These are phyloP conservation scores for Salvator merianae DNA, from an alignment of 2,113 vertebrate species.

Conservation along the genomic window DNA sequence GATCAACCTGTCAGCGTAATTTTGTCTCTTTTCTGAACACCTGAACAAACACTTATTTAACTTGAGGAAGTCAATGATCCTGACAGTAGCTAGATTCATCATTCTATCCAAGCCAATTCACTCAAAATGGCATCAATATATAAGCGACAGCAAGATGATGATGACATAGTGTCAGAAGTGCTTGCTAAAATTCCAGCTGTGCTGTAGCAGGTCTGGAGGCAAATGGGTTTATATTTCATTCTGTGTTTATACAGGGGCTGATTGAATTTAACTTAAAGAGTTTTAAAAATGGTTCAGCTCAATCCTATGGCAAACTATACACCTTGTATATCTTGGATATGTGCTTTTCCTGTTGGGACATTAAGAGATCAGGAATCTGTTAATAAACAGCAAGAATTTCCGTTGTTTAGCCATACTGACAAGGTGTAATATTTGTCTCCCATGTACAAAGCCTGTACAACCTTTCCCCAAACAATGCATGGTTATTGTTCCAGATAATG, in stretches of 20 bases:
- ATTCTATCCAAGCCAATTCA: background rate
- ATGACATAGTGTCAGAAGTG: constrained; percentile 2
- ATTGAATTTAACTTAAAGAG: background rate
- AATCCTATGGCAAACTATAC: background rate
- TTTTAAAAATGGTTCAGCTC: background rate
- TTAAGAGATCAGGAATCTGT: background rate
- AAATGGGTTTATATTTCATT: background rate
- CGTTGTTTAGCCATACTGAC: background rate
- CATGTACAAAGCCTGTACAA: background rate
- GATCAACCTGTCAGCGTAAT: background rate
- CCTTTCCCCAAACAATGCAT: background rate
- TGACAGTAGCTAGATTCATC: background rate
- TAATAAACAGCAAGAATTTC: background rate
- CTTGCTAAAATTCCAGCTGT: constrained; percentile 8
- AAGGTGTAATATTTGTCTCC: background rate
- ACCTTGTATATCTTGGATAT: background rate
- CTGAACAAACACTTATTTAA: constrained; percentile 7
- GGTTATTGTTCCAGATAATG: background rate
- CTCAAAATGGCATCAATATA: constrained; percentile 1
- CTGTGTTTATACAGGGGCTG: constrained; percentile 12
- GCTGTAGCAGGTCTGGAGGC: background rate
- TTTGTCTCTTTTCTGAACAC: background rate
- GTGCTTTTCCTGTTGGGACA: background rate
- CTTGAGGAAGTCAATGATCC: background rate
- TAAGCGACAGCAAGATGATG: background rate